Evolutionary conservation across 2,113 vertebrate genomes (phyloP).

Genomic region (Copsychus sechellarum): DNA sequence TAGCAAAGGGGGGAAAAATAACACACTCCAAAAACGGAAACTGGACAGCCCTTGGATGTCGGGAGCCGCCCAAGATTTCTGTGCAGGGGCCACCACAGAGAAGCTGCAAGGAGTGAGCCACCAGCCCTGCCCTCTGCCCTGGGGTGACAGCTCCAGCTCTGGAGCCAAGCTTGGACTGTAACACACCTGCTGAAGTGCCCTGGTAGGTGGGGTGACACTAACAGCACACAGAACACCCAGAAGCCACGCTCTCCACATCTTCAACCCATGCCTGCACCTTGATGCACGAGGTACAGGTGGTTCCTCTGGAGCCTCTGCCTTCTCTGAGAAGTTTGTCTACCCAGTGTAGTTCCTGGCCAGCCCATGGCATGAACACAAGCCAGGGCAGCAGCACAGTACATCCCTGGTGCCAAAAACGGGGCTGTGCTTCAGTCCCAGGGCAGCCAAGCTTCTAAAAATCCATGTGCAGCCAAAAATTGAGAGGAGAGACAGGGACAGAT

Average conservation of each 20-base stretch:
- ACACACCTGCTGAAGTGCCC: not conserved
- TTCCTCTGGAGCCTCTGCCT: not conserved
- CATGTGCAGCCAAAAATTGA: not conserved
- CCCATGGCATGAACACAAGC: rapidly evolving
- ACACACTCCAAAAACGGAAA: conserved; percentile 24
- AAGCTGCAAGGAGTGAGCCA: not conserved
- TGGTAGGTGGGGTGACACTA: not conserved
- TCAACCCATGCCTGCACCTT: not conserved
- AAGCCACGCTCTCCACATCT: rapidly evolving
- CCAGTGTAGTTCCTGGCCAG: not conserved
- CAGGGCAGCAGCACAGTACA: not conserved
- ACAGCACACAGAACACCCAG: not conserved
- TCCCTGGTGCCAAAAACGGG: not conserved
- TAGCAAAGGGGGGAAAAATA: conserved; percentile 46
- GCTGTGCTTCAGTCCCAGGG: not conserved
- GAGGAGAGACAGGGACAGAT: not conserved
- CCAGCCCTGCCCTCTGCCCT: not conserved
- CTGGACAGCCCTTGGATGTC: not conserved
- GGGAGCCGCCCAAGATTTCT: conserved; percentile 22
- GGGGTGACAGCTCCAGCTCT: not conserved
- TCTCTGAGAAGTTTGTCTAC: not conserved
- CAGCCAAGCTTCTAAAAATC: not conserved
- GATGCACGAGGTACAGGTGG: not conserved
- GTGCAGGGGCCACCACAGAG: not conserved
- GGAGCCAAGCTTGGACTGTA: not conserved